Evolutionary conservation across 2,888 invertebrate species (phyloP), one percentile per base, ranked within the genome.

Genomic region (Macrophya alboannulata): DNA sequence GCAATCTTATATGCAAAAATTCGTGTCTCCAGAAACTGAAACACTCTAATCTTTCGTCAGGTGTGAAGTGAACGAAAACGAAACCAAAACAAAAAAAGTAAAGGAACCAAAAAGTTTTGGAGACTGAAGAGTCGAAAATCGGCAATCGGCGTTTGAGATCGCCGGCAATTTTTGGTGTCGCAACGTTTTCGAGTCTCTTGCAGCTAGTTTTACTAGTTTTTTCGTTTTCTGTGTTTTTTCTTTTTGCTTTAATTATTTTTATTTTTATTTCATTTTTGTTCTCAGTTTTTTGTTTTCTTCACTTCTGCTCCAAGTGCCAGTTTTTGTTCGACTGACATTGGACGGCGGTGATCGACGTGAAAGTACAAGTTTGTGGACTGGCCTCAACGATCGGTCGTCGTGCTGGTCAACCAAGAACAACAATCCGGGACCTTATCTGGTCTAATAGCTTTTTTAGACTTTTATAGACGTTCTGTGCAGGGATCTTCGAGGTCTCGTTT

Each of bases 251-350:
- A 10, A 6, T 37, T 10, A 12, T 15, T 71, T 40, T 71, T 31
- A 15, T 17, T 43, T n/a, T n/a, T 31, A 31, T 31, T 31, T 48
- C 48, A 25, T 43, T 43, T 81, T 81, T 40, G 40, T 40, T 40
- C 45, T 48, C 10, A n/a, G 65, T 21, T 45, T 82, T 21, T 25
- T 48, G 15, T 4, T 62, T 40, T 15, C 21, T 51, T 10, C 21
- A 31, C 15, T n/a, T 48, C 17, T 48, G 37, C 68, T 8, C 51
- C 55, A 51, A 77, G 51, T 77, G 43, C 65, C 83, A 48, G 48
- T 83, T 83, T 83, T 83, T 83, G 48, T 68, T 21, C 45, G 48
- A 48, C 71, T 83, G 83, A 83, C 83, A 83, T 83, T 83, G 83
- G 71, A 45, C 71, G 17, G 40, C 43, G 37, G 65, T 37, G 83